Conservation (phyloP, 2,888 invertebrate species). For the Amiota mariae region DNA sequence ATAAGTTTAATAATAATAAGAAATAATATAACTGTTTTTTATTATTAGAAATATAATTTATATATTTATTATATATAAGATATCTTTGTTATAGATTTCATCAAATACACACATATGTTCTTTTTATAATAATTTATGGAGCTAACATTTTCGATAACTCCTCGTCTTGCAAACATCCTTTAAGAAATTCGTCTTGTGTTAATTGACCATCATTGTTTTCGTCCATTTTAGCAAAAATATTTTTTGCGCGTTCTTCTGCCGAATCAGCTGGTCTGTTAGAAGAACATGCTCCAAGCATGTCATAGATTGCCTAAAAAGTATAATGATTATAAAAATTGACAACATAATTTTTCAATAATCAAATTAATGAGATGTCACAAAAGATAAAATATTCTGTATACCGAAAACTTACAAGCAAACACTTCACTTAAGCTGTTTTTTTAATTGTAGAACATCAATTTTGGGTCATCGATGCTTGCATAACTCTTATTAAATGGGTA, state of each 20-base stretch:
- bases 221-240: slow-evolving; percentile 99
- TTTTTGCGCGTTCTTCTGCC: slow-evolving; percentile 97
- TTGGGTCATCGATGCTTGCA: no score
- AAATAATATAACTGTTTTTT: not conserved
- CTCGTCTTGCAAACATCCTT: slow-evolving; percentile 97
- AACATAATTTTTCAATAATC: no score
- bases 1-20: no score
- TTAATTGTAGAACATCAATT: no score
- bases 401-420: no score
- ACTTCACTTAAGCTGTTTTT: no score
- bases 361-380: not conserved
- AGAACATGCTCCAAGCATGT: slow-evolving; percentile 98
- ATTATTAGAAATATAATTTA: slow-evolving; percentile 69
- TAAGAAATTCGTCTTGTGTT: slow-evolving; percentile 97
- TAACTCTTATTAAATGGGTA: no score
- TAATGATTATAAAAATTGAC: not conserved
- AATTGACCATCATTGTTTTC: slow-evolving; percentile 99
- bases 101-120: slow-evolving; percentile 67
- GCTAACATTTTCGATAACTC: slow-evolving; percentile 95
- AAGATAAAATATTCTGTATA: no score
- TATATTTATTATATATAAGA: slow-evolving; percentile 57
- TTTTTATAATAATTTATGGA: slow-evolving; percentile 79
- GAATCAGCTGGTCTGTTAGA: slow-evolving; percentile 96
- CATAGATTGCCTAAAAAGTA: slow-evolving; percentile 94
- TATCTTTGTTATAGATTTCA: slow-evolving; percentile 66